Evolutionary conservation across 2,797 vertebrate species (phyloP).

Genomic region (Cryptoprocta ferox): DNA sequence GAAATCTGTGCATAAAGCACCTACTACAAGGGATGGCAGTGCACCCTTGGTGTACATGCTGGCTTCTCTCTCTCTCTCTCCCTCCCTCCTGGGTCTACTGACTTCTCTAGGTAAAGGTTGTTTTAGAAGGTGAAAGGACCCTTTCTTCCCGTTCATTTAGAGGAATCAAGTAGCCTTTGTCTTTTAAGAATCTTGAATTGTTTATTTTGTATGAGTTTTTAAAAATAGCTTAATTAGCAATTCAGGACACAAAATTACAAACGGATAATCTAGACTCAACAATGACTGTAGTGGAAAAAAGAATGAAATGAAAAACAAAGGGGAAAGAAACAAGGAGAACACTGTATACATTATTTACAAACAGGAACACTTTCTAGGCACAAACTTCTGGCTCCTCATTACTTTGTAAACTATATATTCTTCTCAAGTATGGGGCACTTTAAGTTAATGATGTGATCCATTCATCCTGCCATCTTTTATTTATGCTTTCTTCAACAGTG

Average conservation of each 20-base stretch:
- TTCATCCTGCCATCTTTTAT: slow-evolving; percentile 56
- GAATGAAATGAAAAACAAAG: not conserved
- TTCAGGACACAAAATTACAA: slow-evolving; percentile 17
- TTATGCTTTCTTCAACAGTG: slow-evolving; percentile 62
- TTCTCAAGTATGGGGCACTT: slow-evolving; percentile 33
- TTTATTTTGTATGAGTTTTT: slow-evolving; percentile 59
- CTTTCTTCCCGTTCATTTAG: slow-evolving; percentile 14
- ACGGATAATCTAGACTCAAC: slow-evolving; percentile 43
- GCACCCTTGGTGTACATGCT: not conserved
- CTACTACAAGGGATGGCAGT: not conserved
- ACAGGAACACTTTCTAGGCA: not conserved
- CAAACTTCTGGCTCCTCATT: not conserved
- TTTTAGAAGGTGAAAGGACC: slow-evolving; percentile 46
- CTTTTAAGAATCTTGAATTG: slow-evolving; percentile 45
- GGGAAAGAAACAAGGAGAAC: not conserved
- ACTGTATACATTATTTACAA: slow-evolving; percentile 30
- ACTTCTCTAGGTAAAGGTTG: not conserved
- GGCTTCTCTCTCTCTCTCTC: not conserved
- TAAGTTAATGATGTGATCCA: slow-evolving; percentile 33
- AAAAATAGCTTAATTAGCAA: slow-evolving; percentile 52
- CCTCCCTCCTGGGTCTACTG: not conserved
- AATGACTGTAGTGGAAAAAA: not conserved
- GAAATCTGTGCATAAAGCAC: not conserved
- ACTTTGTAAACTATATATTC: slow-evolving; percentile 21
- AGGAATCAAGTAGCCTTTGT: not conserved